A percentile compares a stretch with the other conserved stretches of the same genome.
Evolutionary conservation across 2,113 vertebrate genomes (phyloP).

Genomic region (Protobothrops flavoviridis): DNA sequence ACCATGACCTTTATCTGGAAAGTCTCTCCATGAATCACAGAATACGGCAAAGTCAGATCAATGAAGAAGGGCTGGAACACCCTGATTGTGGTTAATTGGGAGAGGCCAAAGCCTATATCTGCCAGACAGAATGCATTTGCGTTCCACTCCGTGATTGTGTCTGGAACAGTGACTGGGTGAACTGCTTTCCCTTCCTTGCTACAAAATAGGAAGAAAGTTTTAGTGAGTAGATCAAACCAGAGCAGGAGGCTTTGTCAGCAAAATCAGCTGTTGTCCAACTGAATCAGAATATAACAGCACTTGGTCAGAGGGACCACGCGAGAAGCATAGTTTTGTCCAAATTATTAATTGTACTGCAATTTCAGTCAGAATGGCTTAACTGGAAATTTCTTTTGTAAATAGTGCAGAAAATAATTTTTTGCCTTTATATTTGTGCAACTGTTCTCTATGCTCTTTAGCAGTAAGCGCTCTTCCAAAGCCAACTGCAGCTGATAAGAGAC

Average conservation of each 20-base stretch:
- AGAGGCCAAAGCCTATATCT: conserved; percentile 76
- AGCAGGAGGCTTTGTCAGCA: neutral
- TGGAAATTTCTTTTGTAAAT: no score
- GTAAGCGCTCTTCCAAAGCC: no score
- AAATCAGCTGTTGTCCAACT: neutral
- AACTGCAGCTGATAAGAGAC: no score
- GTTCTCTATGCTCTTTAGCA: no score
- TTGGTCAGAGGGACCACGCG: no score
- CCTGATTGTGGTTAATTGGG: conserved; percentile 62
- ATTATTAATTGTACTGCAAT: no score
- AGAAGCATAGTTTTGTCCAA: no score
- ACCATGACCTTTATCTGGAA: conserved; percentile 80
- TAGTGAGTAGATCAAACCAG: neutral
- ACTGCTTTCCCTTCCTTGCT: conserved; percentile 50
- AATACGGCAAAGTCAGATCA: conserved; percentile 80
- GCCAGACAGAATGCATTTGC: conserved; percentile 81
- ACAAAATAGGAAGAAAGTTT: neutral
- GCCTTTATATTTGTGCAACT: no score
- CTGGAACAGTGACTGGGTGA: conserved; percentile 71
- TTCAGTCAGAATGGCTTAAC: no score
- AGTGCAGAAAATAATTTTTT: no score
- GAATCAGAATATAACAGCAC: no score
- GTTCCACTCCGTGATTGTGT: conserved; percentile 87
- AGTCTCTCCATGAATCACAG: conserved; percentile 79
- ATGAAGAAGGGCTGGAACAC: conserved; percentile 87